phyloP scores from a whole-genome alignment of 2,797 vertebrate species.

The Tolypeutes matacus region DNA sequence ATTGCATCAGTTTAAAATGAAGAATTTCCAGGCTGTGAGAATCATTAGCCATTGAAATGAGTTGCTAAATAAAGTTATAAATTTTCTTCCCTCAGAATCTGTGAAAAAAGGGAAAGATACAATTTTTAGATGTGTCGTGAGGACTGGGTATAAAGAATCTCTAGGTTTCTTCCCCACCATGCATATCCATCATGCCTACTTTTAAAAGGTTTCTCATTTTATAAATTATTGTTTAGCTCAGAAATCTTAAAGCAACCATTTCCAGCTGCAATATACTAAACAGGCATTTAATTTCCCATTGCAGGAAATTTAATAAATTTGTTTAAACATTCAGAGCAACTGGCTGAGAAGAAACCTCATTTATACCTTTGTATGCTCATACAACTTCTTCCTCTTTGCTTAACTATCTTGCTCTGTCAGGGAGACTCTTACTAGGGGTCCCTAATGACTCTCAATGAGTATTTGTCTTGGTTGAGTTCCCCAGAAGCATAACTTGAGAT shows the following conservation, averaged over 20 bases:
- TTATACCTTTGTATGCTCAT: background rate
- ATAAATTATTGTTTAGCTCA: background rate
- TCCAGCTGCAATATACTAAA: background rate
- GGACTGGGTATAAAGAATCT: background rate
- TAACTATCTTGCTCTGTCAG: background rate
- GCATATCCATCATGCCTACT: background rate
- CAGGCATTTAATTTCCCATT: conserved; percentile 28
- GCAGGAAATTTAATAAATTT: conserved; percentile 34
- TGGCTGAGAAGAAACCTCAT: conserved; percentile 13
- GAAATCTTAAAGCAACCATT: background rate
- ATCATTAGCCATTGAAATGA: conserved; percentile 14
- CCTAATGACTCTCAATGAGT: background rate
- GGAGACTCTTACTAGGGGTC: background rate
- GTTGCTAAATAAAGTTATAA: background rate
- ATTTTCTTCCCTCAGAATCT: background rate
- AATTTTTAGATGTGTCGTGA: background rate
- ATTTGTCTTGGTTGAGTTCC: background rate
- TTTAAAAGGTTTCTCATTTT: background rate
- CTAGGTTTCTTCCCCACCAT: background rate
- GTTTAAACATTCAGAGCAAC: background rate
- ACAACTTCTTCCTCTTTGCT: background rate
- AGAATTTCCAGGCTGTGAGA: background rate
- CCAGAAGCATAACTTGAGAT: background rate
- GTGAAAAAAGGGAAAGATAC: background rate
- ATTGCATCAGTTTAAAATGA: background rate